phyloP scores from a whole-genome alignment of 35 echinoderm and acorn worm species.

The Ophioderma brevispina region DNA sequence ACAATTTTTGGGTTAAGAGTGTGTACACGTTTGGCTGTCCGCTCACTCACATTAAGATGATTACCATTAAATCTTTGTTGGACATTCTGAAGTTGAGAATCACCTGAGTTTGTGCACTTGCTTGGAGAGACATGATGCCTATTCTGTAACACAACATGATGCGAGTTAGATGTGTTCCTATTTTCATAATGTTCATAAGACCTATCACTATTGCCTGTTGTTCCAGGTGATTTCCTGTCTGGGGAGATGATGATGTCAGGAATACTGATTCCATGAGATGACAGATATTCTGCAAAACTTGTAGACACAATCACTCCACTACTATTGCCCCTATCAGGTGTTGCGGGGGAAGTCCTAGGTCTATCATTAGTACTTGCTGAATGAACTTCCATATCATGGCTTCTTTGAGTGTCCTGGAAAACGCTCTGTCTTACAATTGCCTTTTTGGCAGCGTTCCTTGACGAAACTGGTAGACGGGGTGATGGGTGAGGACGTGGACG shows the following conservation, averaged over 20 bases:
- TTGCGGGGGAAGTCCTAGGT: neutral
- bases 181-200: neutral
- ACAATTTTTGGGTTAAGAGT: neutral
- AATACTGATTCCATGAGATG: neutral
- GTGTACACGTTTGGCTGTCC: neutral
- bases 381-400: neutral
- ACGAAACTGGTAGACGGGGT: no score
- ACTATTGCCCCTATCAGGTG: neutral
- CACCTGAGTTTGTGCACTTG: neutral
- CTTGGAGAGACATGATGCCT: neutral
- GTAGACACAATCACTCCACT: constrained; percentile 39
- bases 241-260: neutral
- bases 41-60: neutral
- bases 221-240: neutral
- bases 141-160: neutral
- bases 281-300: constrained; percentile 18
- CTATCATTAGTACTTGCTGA: neutral
- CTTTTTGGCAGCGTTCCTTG: constrained; percentile 48
- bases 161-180: neutral
- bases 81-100: neutral
- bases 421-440: neutral
- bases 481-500: constrained; percentile 50
- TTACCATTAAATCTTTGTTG: neutral
- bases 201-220: neutral
- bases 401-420: neutral